These are phyloP conservation scores for Caenorhabditis sp. DNA, from an alignment of 2,888 invertebrate species.

Conservation along the genomic window DNA sequence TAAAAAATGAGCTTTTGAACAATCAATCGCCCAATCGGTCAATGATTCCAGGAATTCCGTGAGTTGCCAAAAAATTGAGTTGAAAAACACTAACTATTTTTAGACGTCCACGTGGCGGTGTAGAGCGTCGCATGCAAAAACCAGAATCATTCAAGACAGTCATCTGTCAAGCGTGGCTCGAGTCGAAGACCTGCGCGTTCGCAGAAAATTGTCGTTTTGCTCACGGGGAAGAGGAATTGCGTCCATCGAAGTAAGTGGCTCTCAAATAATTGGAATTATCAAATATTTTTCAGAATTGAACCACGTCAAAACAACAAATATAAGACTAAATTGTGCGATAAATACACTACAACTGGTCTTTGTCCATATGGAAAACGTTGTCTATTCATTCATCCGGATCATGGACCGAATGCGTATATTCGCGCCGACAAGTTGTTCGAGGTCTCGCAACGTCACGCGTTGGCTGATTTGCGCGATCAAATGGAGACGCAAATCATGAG, in stretches of 20 bases:
- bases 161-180: constrained; percentile 69
- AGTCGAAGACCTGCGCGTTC: constrained; percentile 60
- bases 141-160: constrained; percentile 70
- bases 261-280: constrained; percentile 1
- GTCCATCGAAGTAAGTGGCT: constrained; percentile 57
- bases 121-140: constrained; percentile 42
- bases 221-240: constrained; percentile 60
- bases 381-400: constrained; percentile 68
- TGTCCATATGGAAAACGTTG: constrained; percentile 69
- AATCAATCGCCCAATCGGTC: not conserved
- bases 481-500: constrained; percentile 35
- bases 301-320: constrained; percentile 64
- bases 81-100: not conserved
- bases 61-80: not conserved
- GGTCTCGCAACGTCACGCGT: constrained; percentile 50
- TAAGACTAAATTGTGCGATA: constrained; percentile 70
- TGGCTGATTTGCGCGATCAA: constrained; percentile 44
- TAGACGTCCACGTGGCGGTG: constrained; percentile 9
- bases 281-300: constrained; percentile 38
- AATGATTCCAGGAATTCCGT: constrained; percentile 12
- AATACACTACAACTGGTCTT: constrained; percentile 68
- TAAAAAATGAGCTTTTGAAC: not conserved
- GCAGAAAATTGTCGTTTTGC: constrained; percentile 67
- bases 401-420: constrained; percentile 53
- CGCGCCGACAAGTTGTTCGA: constrained; percentile 56